Base-by-base conservation (phyloP, 2,888 invertebrate genomes). In the Limnephilus rhombicus region DNA sequence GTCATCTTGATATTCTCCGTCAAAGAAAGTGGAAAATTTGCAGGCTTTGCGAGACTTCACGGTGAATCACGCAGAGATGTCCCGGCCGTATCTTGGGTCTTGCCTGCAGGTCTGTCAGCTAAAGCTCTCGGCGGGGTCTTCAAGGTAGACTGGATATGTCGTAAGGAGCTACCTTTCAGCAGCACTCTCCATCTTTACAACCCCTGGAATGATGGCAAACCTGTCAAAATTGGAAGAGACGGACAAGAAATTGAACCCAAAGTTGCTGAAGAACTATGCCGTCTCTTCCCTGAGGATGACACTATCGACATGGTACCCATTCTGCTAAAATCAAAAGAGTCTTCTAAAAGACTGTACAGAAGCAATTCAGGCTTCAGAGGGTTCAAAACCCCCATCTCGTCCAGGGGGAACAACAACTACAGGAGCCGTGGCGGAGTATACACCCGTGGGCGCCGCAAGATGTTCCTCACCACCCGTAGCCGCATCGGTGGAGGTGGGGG, bases 191-290 rank as follows among this genome's bases (percentile, higher is more conserved):
- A 99, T 95, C 96, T 99, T 93, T 99, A 98, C 95, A 99, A 99
- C 96, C 98, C 99, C 9, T 99, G 99, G 99, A 99, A 99, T 96
- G 99, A 99, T 95, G 98, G 99, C 86, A 99, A 99, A 95, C 99
- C 99, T 92, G 99, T 99, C 0, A 99, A 99, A 96, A 99, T 99
- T 94, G 99, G 99, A n/a, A 97, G 99, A 93, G 99, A 99, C 96
- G 99, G 99, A 0, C 98, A 99, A 97, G 99, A 99, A 97, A 99
- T 99, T 94, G 99, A 99, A 95, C 99, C 99, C 3, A 97, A 98
- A 95, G 98, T 99, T 91, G 99, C 99, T 31, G 98, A 99, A 95
- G 99, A 99, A 95, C 96, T 99, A 92, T 99, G 99, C 95, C 97
- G 99, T 93, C 96, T 99, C 87, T 99, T 99, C 95, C 98, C 99